These are phyloP conservation scores for Stenoptilia bipunctidactyla DNA, from an alignment of 2,888 invertebrate genomes.

Conservation along the genomic window DNA sequence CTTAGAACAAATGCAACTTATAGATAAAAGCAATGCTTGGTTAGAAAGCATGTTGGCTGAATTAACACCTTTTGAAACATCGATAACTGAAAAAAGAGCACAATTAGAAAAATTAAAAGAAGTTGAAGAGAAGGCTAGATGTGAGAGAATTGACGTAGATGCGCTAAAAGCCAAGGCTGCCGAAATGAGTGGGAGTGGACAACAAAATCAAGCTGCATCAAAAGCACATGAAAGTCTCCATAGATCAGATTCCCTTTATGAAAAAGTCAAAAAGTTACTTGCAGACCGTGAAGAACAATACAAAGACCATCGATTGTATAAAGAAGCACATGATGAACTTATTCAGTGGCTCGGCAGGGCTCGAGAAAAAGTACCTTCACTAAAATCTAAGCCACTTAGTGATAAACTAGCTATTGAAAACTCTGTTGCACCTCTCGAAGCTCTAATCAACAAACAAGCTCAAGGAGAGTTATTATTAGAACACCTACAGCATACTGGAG, in stretches of 20 bases:
- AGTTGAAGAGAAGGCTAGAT: slow-evolving; percentile 88
- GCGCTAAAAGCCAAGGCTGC: slow-evolving; percentile 84
- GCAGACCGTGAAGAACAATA: slow-evolving; percentile 87
- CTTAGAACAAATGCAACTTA: slow-evolving; percentile 87
- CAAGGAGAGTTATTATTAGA: slow-evolving; percentile 91
- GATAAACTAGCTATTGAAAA: slow-evolving; percentile 92
- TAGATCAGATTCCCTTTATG: slow-evolving; percentile 84
- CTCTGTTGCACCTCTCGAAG: slow-evolving; percentile 88
- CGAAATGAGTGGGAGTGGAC: slow-evolving; percentile 88
- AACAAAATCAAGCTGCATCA: slow-evolving; percentile 84
- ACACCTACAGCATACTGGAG: slow-evolving; percentile 88
- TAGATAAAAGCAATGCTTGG: slow-evolving; percentile 85
- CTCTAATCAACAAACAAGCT: slow-evolving; percentile 88
- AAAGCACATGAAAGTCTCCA: slow-evolving; percentile 89
- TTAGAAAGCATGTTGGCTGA: slow-evolving; percentile 82
- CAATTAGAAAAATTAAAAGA: slow-evolving; percentile 89
- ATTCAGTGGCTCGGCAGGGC: slow-evolving; percentile 90
- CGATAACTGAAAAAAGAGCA: slow-evolving; percentile 87
- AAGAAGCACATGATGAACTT: slow-evolving; percentile 92
- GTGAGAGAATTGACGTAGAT: slow-evolving; percentile 92
- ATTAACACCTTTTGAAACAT: slow-evolving; percentile 80
- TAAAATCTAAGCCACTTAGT: slow-evolving; percentile 86
- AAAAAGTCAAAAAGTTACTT: slow-evolving; percentile 81
- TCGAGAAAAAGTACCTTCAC: slow-evolving; percentile 88
- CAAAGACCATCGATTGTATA: slow-evolving; percentile 89